Conservation (phyloP, 2,113 vertebrate genomes). For the Bufo gargarizans region DNA sequence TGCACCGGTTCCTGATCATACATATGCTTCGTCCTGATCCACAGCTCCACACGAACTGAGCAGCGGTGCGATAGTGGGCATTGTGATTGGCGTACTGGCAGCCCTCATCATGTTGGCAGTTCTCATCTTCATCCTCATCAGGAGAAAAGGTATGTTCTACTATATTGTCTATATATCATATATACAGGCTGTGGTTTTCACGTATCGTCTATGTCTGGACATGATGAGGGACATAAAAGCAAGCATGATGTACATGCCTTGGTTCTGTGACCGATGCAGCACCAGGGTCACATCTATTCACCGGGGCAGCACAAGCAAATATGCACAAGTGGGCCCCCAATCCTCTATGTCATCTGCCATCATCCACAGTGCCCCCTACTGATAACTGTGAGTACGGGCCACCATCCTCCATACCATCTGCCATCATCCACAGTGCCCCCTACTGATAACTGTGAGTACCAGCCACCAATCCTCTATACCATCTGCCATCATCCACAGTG, state of each 20-base stretch:
- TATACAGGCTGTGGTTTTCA: too few species aligned
- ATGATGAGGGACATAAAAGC: neutral
- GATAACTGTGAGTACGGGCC: too few species aligned
- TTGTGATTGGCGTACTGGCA: neutral
- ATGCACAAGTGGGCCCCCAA: too few species aligned
- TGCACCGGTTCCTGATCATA: neutral
- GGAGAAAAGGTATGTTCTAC: neutral
- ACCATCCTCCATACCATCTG: too few species aligned
- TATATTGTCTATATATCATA: neutral
- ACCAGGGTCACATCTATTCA: neutral
- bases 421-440: too few species aligned
- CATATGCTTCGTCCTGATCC: neutral
- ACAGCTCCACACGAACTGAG: neutral
- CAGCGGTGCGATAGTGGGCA: neutral
- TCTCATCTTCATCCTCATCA: neutral
- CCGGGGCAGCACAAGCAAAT: too few species aligned
- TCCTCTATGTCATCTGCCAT: too few species aligned
- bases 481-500: too few species aligned
- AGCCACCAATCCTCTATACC: too few species aligned
- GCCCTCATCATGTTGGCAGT: neutral
- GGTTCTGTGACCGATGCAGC: neutral
- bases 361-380: too few species aligned
- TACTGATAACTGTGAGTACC: too few species aligned
- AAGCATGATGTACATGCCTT: neutral
- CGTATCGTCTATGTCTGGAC: neutral